Evolutionary conservation across 2,113 vertebrate species (phyloP).

Genomic region (Megaceryle maxima): DNA sequence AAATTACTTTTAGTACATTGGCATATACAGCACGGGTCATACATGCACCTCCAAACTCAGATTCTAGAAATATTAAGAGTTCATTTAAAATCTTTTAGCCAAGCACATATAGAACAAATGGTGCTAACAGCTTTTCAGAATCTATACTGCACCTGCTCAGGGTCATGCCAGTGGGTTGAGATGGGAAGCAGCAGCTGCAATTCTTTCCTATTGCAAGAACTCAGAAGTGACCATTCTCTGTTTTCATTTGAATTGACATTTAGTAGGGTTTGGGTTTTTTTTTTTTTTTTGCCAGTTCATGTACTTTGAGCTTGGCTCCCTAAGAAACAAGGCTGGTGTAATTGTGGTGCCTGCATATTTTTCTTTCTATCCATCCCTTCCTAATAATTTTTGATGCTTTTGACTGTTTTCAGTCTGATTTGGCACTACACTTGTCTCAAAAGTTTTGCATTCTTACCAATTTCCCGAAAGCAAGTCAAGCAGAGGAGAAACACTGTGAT

Average conservation of each 20-base stretch:
- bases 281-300: background rate
- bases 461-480: background rate
- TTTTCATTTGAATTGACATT: background rate
- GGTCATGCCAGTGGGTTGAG: background rate
- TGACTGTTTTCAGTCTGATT: background rate
- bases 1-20: background rate
- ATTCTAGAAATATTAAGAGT: background rate
- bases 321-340: background rate
- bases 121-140: background rate
- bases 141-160: background rate
- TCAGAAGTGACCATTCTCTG: background rate
- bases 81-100: background rate
- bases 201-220: background rate
- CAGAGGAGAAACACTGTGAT: background rate
- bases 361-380: background rate
- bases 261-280: too few relatives aligned
- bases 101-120: background rate
- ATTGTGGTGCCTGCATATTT: background rate
- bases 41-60: background rate
- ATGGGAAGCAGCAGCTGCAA: background rate
- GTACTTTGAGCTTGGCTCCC: background rate
- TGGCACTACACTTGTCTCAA: background rate
- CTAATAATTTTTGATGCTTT: background rate
- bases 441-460: background rate
- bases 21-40: background rate